These are phyloP conservation scores for Lomographa bimaculata DNA, from an alignment of 2,888 invertebrate genomes.

Conservation along the genomic window DNA sequence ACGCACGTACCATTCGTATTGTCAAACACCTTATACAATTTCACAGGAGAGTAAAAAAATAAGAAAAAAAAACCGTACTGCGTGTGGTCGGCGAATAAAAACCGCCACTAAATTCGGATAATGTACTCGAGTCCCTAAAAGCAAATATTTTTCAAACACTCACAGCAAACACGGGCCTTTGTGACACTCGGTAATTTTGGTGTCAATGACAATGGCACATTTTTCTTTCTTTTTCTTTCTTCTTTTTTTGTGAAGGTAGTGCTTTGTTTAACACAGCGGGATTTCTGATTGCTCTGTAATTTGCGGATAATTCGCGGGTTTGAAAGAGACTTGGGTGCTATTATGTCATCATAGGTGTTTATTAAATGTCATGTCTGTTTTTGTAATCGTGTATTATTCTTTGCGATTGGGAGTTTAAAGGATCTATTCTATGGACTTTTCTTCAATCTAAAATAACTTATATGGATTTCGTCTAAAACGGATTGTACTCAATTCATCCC, in stretches of 20 bases:
- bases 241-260: conserved; percentile 26
- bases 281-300: conserved; percentile 70
- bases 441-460: no score
- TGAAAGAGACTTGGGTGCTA: conserved; percentile 52
- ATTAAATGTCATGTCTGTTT: conserved; percentile 45
- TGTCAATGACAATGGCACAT: conserved; percentile 68
- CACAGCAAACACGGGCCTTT: conserved; percentile 65
- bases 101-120: conserved; percentile 39
- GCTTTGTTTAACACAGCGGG: conserved; percentile 69
- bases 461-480: no score
- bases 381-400: conserved; percentile 23
- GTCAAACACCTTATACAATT: conserved; percentile 81
- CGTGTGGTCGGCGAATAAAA: conserved; percentile 43
- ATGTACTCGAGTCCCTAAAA: conserved; percentile 64
- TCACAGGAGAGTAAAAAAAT: conserved; percentile 40
- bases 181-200: conserved; percentile 72
- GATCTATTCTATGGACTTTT: no score
- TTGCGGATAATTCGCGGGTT: conserved; percentile 68
- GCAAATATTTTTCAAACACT: conserved; percentile 82
- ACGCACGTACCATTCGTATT: conserved; percentile 75
- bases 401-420: background rate
- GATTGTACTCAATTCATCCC: no score
- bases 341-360: conserved; percentile 65
- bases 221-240: conserved; percentile 13
- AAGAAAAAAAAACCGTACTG: conserved; percentile 30